Evolutionary conservation across 2,113 vertebrate genomes (phyloP).

Genomic region (Antechinus flavipes): DNA sequence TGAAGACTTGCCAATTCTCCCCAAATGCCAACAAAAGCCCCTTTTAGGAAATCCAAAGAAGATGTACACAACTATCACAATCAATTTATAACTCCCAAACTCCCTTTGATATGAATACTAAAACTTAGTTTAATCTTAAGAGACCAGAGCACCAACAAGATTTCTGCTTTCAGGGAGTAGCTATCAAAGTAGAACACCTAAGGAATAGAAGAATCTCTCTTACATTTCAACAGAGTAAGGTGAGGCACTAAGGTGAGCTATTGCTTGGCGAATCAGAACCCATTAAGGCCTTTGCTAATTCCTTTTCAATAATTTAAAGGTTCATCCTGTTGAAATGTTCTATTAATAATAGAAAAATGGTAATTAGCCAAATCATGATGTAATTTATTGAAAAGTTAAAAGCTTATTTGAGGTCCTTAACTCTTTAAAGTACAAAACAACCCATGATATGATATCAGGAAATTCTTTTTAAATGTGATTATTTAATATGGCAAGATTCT

Average conservation of each 20-base stretch:
- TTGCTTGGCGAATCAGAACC: slow-evolving; percentile 18
- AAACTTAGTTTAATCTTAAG: slow-evolving; percentile 25
- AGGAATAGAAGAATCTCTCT: slow-evolving; percentile 27
- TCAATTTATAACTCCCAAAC: slow-evolving; percentile 17
- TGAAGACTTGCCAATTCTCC: neutral
- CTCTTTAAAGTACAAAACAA: neutral
- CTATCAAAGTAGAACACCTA: neutral
- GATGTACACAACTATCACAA: neutral
- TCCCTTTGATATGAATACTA: slow-evolving; percentile 32
- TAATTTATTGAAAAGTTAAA: slow-evolving; percentile 18
- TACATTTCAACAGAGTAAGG: slow-evolving; percentile 16
- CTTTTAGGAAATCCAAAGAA: slow-evolving; percentile 26
- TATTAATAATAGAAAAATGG: slow-evolving; percentile 20
- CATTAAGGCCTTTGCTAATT: neutral
- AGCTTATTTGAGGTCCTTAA: slow-evolving; percentile 9
- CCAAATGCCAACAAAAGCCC: slow-evolving; percentile 16
- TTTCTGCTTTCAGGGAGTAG: neutral
- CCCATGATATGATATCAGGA: no score
- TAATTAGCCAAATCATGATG: slow-evolving; percentile 28
- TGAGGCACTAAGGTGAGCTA: neutral
- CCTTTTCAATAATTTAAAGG: slow-evolving; percentile 43
- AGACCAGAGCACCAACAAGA: neutral
- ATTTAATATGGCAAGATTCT: slow-evolving; percentile 15
- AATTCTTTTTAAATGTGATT: neutral
- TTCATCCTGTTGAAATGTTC: neutral